Conservation (phyloP, 1,140 invertebrate genomes). For the Drosophila repletoides region DNA sequence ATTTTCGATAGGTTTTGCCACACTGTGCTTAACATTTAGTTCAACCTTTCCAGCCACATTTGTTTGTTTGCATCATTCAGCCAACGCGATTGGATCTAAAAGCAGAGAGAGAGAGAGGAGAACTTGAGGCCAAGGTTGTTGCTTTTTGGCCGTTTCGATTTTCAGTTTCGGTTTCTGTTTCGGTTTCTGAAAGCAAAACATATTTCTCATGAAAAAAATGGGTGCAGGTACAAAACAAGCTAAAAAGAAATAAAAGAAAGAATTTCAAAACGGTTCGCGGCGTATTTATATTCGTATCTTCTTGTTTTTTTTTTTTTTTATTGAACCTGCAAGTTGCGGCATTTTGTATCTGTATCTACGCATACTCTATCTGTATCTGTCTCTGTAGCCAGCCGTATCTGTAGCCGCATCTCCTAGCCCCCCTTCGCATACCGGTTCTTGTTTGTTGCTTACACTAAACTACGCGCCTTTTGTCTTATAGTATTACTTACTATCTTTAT, state of each 20-base stretch:
- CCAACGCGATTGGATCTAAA: slow-evolving; percentile 21
- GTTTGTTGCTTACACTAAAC: slow-evolving; percentile 76
- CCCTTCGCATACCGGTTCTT: slow-evolving; percentile 48
- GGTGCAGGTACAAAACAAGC: slow-evolving; percentile 48
- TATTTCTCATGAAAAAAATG: slow-evolving; percentile 27
- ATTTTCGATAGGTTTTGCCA: slow-evolving; percentile 37
- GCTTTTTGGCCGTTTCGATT: slow-evolving; percentile 11
- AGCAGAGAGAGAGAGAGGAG: slow-evolving; percentile 3
- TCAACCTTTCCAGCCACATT: slow-evolving; percentile 29
- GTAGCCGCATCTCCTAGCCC: slow-evolving; percentile 11
- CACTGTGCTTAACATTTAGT: slow-evolving; percentile 49
- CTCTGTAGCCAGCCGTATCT: slow-evolving; percentile 3
- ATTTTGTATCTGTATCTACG: slow-evolving; percentile 59
- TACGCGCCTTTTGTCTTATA: slow-evolving; percentile 46
- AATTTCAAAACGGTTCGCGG: slow-evolving; percentile 59
- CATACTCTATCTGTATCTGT: slow-evolving; percentile 22
- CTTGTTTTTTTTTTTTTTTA: slow-evolving; percentile 21
- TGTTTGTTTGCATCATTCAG: slow-evolving; percentile 51
- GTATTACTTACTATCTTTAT: slow-evolving; percentile 17
- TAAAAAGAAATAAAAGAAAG: slow-evolving; percentile 30
- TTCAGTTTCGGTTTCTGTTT: slow-evolving; percentile 29
- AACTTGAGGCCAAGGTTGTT: slow-evolving; percentile 67
- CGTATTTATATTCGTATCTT: slow-evolving; percentile 11
- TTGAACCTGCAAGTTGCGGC: slow-evolving; percentile 68
- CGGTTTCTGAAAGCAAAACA: slow-evolving; percentile 18